Conservation (phyloP, 2,797 vertebrate genomes). For the Agapornis canus region DNA sequence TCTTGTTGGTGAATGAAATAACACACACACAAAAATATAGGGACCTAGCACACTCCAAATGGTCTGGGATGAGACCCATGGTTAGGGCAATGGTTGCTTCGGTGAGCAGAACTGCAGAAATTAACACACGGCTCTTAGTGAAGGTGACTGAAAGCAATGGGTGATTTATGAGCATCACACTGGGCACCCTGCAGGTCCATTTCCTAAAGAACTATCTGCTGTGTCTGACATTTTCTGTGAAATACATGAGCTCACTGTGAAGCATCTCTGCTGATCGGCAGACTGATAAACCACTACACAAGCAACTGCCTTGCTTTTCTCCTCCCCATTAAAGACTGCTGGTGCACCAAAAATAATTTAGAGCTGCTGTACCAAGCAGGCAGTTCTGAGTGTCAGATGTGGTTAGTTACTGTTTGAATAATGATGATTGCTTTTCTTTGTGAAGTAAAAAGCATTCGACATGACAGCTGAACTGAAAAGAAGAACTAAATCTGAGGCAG, state of each 20-base stretch:
- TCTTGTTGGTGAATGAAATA: neutral
- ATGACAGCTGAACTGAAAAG: neutral
- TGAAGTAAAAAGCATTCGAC: neutral
- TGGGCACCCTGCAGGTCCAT: neutral
- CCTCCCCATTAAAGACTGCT: neutral
- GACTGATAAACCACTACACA: slow-evolving; percentile 23
- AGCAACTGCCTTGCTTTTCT: neutral
- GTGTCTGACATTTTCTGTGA: slow-evolving; percentile 11
- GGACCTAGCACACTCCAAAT: neutral
- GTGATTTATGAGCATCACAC: neutral
- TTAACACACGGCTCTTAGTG: rapidly evolving
- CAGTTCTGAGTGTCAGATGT: slow-evolving; percentile 9
- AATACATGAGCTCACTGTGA: neutral
- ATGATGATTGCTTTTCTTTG: neutral
- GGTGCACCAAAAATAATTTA: slow-evolving; percentile 16
- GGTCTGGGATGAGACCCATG: neutral
- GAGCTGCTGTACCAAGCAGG: neutral
- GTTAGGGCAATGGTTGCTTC: neutral
- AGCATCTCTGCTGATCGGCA: neutral
- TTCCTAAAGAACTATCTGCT: neutral
- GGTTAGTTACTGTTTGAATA: slow-evolving; percentile 29
- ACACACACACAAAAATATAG: neutral
- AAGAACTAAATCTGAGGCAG: neutral
- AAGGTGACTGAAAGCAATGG: neutral
- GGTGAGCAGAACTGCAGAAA: neutral